Base-by-base conservation (phyloP, 1,140 invertebrate genomes). In the Euwallacea similis region DNA sequence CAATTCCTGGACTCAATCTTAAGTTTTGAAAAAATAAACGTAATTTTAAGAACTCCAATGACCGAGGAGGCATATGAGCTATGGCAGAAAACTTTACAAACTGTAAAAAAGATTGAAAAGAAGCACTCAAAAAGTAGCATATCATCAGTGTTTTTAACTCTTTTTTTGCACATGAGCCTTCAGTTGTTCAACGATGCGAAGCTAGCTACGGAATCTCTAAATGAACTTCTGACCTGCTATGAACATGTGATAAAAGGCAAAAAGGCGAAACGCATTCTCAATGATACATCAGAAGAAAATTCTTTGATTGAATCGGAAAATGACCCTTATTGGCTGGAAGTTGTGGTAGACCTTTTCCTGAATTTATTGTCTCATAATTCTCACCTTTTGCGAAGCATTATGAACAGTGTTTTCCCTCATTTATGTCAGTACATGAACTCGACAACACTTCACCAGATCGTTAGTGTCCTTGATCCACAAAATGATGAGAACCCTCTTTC, bases 241-340 rank as follows among this genome's bases (percentile, higher is more conserved):
- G 84, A 90, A 62, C 86, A 87, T 79, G 84, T 88, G 10, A 84
- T 79, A 59, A 84, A 85, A 71, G 82, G 83, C 59, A 81, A 81
- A 10, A 78, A 76, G 21, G 72, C 77, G 76, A 74, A 84, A 82
- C 76, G 76, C 62, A 74, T 82, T 77, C 76, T 55, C 2, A 79
- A 82, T 43, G 71, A 69, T 76, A 75, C 64, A 68, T 78, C 69
- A 74, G 50, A 42, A 76, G 73, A 63, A 6, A 46, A 44, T n/a
- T 16, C 56, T 47, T 7, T 50, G 10, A 43, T 6, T 11, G 67
- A 70, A 47, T 33, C 42, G n/a, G 73, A 66, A 11, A 71, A 80
- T 15, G 89, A 92, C 79, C 89, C 88, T 11, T 82, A 88, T 73
- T 94, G 92, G 92, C 86, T 91, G 64, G 90, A 93, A 83, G 91